Evolutionary conservation across 2,888 invertebrate genomes (phyloP).

Genomic region (Rosalia funebris): DNA sequence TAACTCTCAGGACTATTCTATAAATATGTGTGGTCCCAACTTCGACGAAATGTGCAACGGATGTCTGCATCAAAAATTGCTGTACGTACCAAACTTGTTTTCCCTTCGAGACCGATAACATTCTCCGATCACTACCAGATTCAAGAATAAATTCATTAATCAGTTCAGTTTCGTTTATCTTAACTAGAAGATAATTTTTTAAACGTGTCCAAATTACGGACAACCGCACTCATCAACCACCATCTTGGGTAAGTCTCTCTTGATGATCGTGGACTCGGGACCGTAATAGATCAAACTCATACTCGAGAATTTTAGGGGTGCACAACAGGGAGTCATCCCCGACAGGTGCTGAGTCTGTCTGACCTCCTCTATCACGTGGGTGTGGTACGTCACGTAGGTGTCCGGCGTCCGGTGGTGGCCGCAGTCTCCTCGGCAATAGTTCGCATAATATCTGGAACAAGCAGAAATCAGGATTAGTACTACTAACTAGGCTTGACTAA

Average conservation of each 20-base stretch:
- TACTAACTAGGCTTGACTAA: no score
- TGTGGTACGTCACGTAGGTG: constrained; percentile 87
- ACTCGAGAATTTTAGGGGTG: constrained; percentile 90
- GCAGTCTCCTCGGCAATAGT: constrained; percentile 93
- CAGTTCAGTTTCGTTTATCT: constrained; percentile 19
- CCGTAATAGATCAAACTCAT: constrained; percentile 94
- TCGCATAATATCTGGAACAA: constrained; percentile 83
- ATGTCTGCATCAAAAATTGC: no score
- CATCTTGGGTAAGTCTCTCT: constrained; percentile 94
- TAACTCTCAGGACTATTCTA: no score
- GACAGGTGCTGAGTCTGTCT: constrained; percentile 78
- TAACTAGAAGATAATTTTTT: constrained; percentile 13
- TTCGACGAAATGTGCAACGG: no score
- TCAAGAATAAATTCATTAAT: constrained; percentile 28
- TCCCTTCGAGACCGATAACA: no score
- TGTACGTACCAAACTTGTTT: no score
- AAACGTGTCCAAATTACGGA: constrained; percentile 69
- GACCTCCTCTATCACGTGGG: constrained; percentile 91
- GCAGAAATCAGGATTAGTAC: no score
- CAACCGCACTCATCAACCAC: constrained; percentile 96
- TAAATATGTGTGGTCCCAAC: no score
- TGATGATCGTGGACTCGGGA: constrained; percentile 88
- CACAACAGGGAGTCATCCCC: constrained; percentile 91
- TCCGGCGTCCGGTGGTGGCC: constrained; percentile 81
- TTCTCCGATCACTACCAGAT: constrained; percentile 1